These are phyloP conservation scores for Drosophila fulvimacula DNA, from an alignment of 2,888 invertebrate species.

Conservation along the genomic window DNA sequence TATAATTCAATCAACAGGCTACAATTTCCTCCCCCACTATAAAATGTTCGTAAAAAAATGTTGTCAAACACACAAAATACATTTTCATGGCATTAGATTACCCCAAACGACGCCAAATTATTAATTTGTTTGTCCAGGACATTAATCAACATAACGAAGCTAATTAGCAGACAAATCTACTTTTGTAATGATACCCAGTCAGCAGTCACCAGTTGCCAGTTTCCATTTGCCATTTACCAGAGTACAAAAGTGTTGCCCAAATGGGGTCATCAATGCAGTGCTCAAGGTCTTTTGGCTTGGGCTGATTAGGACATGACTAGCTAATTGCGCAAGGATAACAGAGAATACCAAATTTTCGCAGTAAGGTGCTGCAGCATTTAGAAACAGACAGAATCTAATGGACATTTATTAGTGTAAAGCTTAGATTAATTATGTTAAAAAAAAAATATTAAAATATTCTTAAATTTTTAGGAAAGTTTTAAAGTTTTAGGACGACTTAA, in stretches of 20 bases:
- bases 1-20: slow-evolving; percentile 2
- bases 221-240: neutral
- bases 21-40: neutral
- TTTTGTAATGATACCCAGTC: slow-evolving; percentile 19
- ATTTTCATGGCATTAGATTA: slow-evolving; percentile 29
- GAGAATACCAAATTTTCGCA: neutral
- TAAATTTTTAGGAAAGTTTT: no score
- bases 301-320: neutral
- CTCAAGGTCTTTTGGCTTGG: neutral
- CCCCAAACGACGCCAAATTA: slow-evolving; percentile 28
- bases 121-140: slow-evolving; percentile 28
- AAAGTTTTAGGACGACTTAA: neutral
- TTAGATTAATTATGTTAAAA: neutral
- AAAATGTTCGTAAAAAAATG: slow-evolving; percentile 5
- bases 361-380: neutral
- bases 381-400: neutral
- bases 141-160: slow-evolving; percentile 59
- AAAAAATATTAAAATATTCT: neutral
- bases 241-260: slow-evolving; percentile 10
- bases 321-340: slow-evolving; percentile 7
- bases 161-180: slow-evolving; percentile 51
- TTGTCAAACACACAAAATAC: neutral
- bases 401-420: neutral
- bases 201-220: neutral
- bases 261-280: slow-evolving; percentile 21